Evolutionary conservation across 1,140 invertebrate genomes (phyloP).

Genomic region (Drosophila parabipectinata): DNA sequence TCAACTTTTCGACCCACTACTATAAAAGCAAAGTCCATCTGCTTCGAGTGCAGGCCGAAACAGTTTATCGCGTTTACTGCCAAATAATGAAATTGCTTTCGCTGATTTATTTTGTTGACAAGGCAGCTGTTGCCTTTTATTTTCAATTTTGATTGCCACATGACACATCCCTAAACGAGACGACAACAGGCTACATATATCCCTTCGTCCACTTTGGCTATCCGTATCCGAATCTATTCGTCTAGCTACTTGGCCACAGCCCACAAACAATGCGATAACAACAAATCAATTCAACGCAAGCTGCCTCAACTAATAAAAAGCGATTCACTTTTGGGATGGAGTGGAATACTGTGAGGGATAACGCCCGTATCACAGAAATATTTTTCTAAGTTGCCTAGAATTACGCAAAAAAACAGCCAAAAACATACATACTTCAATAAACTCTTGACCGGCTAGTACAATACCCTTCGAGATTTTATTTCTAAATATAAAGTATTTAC

Average conservation of each 20-base stretch:
- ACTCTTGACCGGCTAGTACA: background rate
- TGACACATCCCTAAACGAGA: slow-evolving; percentile 46
- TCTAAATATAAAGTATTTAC: no score
- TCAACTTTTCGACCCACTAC: slow-evolving; percentile 30
- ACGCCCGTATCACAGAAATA: slow-evolving; percentile 31
- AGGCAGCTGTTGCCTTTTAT: slow-evolving; percentile 80
- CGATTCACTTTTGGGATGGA: slow-evolving; percentile 46
- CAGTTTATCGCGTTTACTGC: slow-evolving; percentile 83
- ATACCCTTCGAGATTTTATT: background rate
- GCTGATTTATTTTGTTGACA: slow-evolving; percentile 82
- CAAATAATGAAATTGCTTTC: slow-evolving; percentile 81
- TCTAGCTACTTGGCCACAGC: slow-evolving; percentile 54
- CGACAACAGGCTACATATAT: slow-evolving; percentile 9
- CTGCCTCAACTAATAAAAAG: slow-evolving; percentile 81
- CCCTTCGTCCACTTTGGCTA: slow-evolving; percentile 33
- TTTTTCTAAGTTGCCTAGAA: slow-evolving; percentile 21
- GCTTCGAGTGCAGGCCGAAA: slow-evolving; percentile 38
- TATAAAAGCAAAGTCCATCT: slow-evolving; percentile 21
- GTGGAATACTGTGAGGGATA: background rate
- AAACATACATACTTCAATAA: background rate
- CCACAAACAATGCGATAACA: slow-evolving; percentile 76
- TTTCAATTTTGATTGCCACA: slow-evolving; percentile 78
- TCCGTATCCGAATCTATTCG: slow-evolving; percentile 10
- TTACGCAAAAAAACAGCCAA: slow-evolving; percentile 13
- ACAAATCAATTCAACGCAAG: slow-evolving; percentile 82